Evolutionary conservation across 2,113 vertebrate genomes (phyloP), one percentile per base, ranked within the genome.

Genomic region (Toxotes chatareus): DNA sequence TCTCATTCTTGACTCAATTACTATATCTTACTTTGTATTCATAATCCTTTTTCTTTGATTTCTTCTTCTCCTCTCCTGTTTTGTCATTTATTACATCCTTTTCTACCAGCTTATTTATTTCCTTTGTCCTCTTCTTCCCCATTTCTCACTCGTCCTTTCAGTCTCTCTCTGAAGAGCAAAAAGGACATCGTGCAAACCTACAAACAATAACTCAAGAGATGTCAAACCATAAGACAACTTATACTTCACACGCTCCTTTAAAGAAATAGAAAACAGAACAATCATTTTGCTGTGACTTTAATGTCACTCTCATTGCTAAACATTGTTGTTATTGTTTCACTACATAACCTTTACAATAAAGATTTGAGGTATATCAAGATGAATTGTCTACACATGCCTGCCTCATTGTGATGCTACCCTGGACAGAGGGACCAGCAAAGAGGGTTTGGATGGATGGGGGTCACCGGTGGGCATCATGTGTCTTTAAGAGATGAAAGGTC

Each of bases 321-420:
- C 95, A 93, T 86, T 87, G 87, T 91, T 87, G 84, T 93, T 93
- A 91, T 92, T 89, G 94, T 93, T 91, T 93, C 89, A 95, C 97
- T 96, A 98, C 96, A 96, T 97, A 97, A 97, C 96, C 96, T 97
- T 97, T 97, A 98, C 97, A 97, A 95, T 97, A 97, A 97, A 97
- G 97, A 96, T 97, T 97, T 99, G 98, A 99, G 98, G 98, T 99
- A 99, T 99, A 98, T 99, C 96, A 95, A 97, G 96, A 97, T 97
- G 97, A 97, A 97, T 97, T 98, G 96, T 97, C 97, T 97, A 97
- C 92, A 97, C 94, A 76, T 92, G 96, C 97, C 98, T 96, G 94
- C 95, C 95, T 95, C 93, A 91, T 94, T 95, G 96, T 94, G 95
- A 95, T 94, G 93, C 94, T 95, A 94, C 86, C 90, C 89, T 89